phyloP scores from a whole-genome alignment of 35 echinoderm and acorn worm genomes.

The Chiridota heheva region DNA sequence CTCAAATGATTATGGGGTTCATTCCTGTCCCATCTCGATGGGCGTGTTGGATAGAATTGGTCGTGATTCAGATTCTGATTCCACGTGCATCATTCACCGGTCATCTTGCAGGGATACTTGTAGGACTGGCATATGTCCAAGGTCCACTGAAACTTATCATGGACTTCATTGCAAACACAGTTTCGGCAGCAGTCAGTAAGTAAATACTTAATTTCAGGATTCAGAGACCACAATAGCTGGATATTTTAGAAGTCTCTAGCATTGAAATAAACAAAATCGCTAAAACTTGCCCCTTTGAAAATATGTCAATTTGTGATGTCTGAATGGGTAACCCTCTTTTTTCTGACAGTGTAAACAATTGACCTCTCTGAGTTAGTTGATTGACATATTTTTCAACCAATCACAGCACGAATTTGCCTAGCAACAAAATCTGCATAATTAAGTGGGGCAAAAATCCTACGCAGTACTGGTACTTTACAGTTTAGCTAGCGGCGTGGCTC shows the following conservation, averaged over 20 bases:
- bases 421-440: no score
- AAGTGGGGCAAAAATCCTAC: no score
- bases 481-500: no score
- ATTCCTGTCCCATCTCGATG: conserved; percentile 81
- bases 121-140: conserved; percentile 87
- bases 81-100: conserved; percentile 91
- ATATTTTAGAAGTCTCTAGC: background rate
- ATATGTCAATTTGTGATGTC: background rate
- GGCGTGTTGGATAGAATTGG: conserved; percentile 95
- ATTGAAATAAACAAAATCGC: background rate
- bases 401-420: no score
- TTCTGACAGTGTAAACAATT: no score
- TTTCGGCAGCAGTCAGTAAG: conserved; percentile 25
- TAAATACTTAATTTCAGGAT: background rate
- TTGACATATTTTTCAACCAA: no score
- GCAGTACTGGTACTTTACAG: no score
- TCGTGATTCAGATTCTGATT: conserved; percentile 84
- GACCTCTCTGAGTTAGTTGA: no score
- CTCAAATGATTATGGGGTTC: conserved; percentile 89
- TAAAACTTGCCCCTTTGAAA: background rate
- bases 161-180: conserved; percentile 46
- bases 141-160: conserved; percentile 80
- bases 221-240: background rate
- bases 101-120: conserved; percentile 92
- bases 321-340: background rate